These are phyloP conservation scores for Cephus cinctus DNA, from an alignment of 1,140 invertebrate species.

Conservation along the genomic window DNA sequence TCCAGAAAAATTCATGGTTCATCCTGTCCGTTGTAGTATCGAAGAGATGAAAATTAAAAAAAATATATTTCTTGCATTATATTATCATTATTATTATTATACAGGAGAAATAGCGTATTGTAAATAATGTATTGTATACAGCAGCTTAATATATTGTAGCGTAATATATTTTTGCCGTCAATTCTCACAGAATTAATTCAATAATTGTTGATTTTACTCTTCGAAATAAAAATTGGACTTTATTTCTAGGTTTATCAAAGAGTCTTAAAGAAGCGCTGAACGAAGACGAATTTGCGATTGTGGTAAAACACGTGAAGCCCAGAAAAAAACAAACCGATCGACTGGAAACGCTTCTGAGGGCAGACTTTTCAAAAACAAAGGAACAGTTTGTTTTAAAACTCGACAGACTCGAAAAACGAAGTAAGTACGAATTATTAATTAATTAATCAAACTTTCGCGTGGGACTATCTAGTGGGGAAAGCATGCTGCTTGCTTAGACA, in stretches of 20 bases:
- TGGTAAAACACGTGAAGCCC: conserved; percentile 62
- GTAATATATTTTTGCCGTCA: no score
- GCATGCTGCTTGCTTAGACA: not conserved
- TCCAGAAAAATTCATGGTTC: no score
- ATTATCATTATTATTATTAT: no score
- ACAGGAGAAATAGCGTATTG: no score
- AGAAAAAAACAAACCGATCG: conserved; percentile 55
- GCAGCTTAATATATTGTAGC: no score
- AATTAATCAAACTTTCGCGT: no score
- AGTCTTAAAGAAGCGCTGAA: conserved; percentile 61
- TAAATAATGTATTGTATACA: no score
- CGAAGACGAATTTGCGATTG: conserved; percentile 63
- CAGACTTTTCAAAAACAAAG: conserved; percentile 63
- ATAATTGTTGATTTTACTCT: not conserved
- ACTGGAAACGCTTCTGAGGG: conserved; percentile 64
- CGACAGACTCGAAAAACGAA: conserved; percentile 63
- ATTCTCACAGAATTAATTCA: not conserved
- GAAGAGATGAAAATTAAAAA: no score
- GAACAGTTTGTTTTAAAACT: conserved; percentile 67
- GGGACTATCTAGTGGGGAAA: no score
- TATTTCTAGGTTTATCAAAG: conserved; percentile 57
- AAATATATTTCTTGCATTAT: no score
- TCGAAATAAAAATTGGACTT: no score
- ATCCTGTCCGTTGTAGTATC: no score
- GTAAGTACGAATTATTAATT: conserved; percentile 55